phyloP scores from a whole-genome alignment of 2,888 invertebrate species.

The Barypeithes pellucidus region DNA sequence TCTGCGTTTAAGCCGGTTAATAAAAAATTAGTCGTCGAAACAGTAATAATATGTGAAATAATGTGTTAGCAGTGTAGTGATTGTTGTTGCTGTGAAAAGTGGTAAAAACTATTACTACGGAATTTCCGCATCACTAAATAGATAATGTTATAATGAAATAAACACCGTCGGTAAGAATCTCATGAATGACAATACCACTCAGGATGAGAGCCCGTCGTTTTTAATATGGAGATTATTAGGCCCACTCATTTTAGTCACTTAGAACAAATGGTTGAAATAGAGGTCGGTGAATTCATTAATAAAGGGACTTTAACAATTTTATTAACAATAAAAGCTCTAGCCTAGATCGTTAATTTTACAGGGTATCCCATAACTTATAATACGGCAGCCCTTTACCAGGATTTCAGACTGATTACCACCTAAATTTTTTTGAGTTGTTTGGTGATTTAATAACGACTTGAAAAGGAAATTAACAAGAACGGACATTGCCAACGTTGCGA shows the following conservation, averaged over 20 bases:
- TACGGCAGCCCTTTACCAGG: too few species aligned
- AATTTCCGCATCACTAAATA: not conserved
- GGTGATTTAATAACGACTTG: too few species aligned
- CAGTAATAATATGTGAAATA: not conserved
- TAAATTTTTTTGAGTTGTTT: too few species aligned
- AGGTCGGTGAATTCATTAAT: too few species aligned
- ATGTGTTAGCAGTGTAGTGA: not conserved
- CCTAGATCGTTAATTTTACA: too few species aligned
- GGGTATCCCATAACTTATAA: too few species aligned
- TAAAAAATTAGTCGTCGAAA: not conserved
- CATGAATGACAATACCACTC: not conserved
- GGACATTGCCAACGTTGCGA: too few species aligned
- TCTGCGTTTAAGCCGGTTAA: not conserved
- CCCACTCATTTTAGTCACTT: not conserved
- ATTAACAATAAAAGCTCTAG: too few species aligned
- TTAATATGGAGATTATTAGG: not conserved
- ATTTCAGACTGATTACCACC: too few species aligned
- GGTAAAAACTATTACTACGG: not conserved
- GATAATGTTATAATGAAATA: not conserved
- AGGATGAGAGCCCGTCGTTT: not conserved
- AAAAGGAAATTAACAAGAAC: too few species aligned
- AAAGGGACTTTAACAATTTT: too few species aligned
- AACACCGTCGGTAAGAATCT: not conserved
- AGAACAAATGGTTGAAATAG: too few species aligned
- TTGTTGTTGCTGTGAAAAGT: not conserved